These are phyloP conservation scores for Coranthus polyacanthus DNA, from an alignment of 2,797 vertebrate species.

Conservation along the genomic window DNA sequence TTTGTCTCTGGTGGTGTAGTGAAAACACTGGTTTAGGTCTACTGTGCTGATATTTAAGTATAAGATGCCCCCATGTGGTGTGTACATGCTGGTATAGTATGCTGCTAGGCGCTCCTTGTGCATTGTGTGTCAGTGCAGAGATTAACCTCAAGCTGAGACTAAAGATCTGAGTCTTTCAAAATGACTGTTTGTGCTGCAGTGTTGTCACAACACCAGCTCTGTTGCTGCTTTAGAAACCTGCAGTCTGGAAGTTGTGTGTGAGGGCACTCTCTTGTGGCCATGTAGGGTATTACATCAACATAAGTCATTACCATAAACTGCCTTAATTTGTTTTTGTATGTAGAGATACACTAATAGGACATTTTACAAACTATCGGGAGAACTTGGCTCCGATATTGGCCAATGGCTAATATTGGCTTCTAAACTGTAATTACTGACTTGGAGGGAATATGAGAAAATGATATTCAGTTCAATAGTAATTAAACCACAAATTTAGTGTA, in stretches of 20 bases:
- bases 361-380: no score
- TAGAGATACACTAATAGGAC: no score
- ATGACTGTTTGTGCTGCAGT: constrained; percentile 26
- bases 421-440: no score
- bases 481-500: no score
- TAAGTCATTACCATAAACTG: no score
- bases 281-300: constrained; percentile 22
- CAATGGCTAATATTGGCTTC: no score
- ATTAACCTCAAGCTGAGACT: neutral
- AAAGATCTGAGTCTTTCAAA: neutral
- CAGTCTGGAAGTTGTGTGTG: neutral
- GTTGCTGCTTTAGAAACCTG: neutral
- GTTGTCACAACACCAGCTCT: constrained; percentile 46
- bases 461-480: no score
- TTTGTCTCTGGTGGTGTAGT: constrained; percentile 37
- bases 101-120: constrained; percentile 56
- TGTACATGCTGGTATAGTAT: constrained; percentile 66
- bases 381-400: no score
- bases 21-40: constrained; percentile 28
- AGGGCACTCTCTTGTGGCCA: constrained; percentile 38
- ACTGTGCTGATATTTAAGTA: constrained; percentile 31
- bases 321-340: neutral
- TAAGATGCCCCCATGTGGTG: constrained; percentile 41
- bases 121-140: constrained; percentile 39
- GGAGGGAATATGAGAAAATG: no score